A percentile compares a stretch with the other conserved stretches of the same genome.
These are phyloP conservation scores for Thunnus albacares DNA, from an alignment of 2,797 vertebrate genomes.

Conservation along the genomic window DNA sequence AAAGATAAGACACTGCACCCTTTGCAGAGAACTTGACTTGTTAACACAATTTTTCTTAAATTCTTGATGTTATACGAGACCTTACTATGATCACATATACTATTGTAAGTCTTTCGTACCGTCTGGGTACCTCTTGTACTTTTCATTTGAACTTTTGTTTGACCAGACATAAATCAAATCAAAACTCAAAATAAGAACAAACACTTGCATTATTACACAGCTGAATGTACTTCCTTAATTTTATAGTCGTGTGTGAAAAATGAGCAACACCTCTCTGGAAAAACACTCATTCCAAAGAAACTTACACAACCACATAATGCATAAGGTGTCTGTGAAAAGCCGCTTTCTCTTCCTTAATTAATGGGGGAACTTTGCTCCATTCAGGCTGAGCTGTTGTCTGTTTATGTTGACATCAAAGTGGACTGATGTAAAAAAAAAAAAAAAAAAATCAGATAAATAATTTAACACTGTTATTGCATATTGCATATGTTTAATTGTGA, in stretches of 20 bases:
- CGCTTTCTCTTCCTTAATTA: conserved; percentile 36
- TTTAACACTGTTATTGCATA: no score
- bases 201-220: conserved; percentile 5
- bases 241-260: background rate
- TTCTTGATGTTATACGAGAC: no score
- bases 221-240: background rate
- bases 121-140: no score
- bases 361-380: background rate
- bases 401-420: background rate
- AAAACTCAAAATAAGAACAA: background rate
- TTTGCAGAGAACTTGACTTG: no score
- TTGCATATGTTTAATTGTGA: background rate
- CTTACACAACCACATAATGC: background rate
- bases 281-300: background rate
- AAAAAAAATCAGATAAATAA: no score
- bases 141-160: background rate
- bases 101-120: no score
- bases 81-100: no score
- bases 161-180: background rate
- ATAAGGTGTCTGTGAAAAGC: background rate
- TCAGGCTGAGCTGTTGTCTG: background rate
- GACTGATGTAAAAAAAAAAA: background rate
- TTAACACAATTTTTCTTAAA: no score
- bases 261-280: background rate
- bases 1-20: no score